Conservation (phyloP, 2,797 vertebrate genomes). For the Myripristis jacobus region DNA sequence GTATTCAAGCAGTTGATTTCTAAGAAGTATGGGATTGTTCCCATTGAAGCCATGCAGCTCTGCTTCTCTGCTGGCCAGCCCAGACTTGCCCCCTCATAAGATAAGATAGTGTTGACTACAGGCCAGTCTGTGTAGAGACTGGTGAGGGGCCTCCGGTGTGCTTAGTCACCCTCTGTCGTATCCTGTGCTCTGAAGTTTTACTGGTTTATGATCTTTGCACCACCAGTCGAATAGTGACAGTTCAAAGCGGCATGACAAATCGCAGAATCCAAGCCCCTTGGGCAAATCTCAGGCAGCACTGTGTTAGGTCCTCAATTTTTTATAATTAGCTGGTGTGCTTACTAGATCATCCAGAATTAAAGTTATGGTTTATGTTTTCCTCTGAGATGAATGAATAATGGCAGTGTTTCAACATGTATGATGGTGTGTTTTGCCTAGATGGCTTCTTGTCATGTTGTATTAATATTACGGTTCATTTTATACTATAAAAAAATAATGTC, state of each 20-base stretch:
- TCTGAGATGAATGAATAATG: background rate
- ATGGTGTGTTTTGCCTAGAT: conserved; percentile 4
- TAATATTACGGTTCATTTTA: conserved; percentile 29
- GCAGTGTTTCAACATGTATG: background rate
- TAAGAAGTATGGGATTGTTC: conserved; percentile 54
- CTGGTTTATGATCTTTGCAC: conserved; percentile 84
- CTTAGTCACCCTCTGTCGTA: conserved; percentile 77
- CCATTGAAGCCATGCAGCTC: conserved; percentile 42
- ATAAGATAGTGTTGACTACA: conserved; percentile 82
- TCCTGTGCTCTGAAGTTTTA: conserved; percentile 85
- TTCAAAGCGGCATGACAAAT: conserved; percentile 83
- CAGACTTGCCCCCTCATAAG: conserved; percentile 72
- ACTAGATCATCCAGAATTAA: conserved; percentile 56
- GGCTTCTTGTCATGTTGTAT: conserved; percentile 20
- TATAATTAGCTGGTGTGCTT: conserved; percentile 68
- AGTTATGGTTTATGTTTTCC: conserved; percentile 47
- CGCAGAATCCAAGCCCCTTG: conserved; percentile 75
- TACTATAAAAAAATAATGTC: background rate
- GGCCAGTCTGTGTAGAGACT: conserved; percentile 59
- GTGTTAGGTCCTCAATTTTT: conserved; percentile 50
- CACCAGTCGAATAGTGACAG: conserved; percentile 77
- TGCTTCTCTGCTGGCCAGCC: conserved; percentile 60
- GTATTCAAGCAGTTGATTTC: conserved; percentile 44
- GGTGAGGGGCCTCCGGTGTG: conserved; percentile 68
- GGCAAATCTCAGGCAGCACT: conserved; percentile 65